phyloP scores from a whole-genome alignment of 1,140 invertebrate species.

The Aleiodes sp. region DNA sequence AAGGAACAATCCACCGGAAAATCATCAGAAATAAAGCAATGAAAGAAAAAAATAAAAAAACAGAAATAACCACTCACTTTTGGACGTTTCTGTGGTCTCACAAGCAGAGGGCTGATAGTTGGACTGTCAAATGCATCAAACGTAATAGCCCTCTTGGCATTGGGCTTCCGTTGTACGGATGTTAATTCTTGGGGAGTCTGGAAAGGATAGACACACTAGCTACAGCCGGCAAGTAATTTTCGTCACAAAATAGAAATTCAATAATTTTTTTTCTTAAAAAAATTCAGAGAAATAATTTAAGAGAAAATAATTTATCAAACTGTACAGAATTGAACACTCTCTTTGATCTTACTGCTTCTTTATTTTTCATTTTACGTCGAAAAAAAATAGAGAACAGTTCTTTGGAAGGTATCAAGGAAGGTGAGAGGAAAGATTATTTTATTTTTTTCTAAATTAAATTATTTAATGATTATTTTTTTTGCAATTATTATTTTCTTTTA shows the following conservation, averaged over 20 bases:
- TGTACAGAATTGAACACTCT: background rate
- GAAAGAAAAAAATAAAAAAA: slow-evolving; percentile 12
- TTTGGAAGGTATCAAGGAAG: slow-evolving; percentile 3
- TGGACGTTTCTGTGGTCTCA: slow-evolving; percentile 53
- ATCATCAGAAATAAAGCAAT: background rate
- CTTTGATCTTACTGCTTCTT: no score
- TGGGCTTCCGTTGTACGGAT: slow-evolving; percentile 62
- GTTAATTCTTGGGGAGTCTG: slow-evolving; percentile 64
- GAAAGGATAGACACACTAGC: slow-evolving; percentile 69
- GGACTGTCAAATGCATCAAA: slow-evolving; percentile 62
- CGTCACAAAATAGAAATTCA: slow-evolving; percentile 40
- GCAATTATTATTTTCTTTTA: background rate
- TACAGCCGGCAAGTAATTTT: slow-evolving; percentile 66
- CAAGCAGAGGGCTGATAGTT: slow-evolving; percentile 54
- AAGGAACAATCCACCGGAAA: background rate
- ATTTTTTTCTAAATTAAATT: no score
- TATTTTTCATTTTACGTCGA: background rate
- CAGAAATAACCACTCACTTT: slow-evolving; percentile 55
- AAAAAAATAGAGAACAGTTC: background rate
- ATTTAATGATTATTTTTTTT: no score
- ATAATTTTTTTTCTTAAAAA: slow-evolving; percentile 26
- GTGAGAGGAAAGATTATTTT: background rate
- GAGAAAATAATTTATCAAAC: slow-evolving; percentile 24
- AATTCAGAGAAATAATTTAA: slow-evolving; percentile 9
- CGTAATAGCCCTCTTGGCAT: slow-evolving; percentile 64